Evolutionary conservation across 2,888 invertebrate genomes (phyloP).

Genomic region (Hecatera dysodea): DNA sequence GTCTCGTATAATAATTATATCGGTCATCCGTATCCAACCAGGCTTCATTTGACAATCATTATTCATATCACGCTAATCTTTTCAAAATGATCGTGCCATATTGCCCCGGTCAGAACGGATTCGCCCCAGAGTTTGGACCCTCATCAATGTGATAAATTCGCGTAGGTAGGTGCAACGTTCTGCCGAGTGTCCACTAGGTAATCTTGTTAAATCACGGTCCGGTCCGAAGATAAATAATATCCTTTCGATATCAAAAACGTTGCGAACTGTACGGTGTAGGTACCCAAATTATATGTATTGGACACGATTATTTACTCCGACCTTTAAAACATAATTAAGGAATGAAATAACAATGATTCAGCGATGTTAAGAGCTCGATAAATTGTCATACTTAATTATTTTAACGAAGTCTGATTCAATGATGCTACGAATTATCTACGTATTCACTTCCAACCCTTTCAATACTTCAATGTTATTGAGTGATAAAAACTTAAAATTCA

Average conservation of each 20-base stretch:
- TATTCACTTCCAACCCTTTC: constrained; percentile 20
- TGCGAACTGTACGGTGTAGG: constrained; percentile 4
- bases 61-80: constrained; percentile 72
- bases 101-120: constrained; percentile 48
- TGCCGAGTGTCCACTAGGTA: constrained; percentile 58
- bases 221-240: constrained; percentile 59
- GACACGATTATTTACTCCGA: constrained; percentile 44
- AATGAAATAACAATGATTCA: constrained; percentile 49
- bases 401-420: constrained; percentile 3
- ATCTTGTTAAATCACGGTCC: constrained; percentile 66
- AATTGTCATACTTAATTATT: constrained; percentile 26
- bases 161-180: constrained; percentile 63
- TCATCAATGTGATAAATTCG: constrained; percentile 76
- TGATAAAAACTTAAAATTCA: background rate
- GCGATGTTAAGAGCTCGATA: constrained; percentile 43
- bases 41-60: constrained; percentile 64
- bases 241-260: constrained; percentile 38
- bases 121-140: constrained; percentile 64
- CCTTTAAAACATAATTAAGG: constrained; percentile 44
- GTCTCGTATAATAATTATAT: too few relatives aligned
- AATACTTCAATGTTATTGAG: constrained; percentile 13
- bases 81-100: constrained; percentile 62
- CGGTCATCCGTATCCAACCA: too few relatives aligned
- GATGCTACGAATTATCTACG: too few relatives aligned
- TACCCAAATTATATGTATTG: constrained; percentile 42